Evolutionary conservation across 2,888 invertebrate genomes (phyloP), one percentile per base, ranked within the genome.

Genomic region (Aspidiotus rigidus): DNA sequence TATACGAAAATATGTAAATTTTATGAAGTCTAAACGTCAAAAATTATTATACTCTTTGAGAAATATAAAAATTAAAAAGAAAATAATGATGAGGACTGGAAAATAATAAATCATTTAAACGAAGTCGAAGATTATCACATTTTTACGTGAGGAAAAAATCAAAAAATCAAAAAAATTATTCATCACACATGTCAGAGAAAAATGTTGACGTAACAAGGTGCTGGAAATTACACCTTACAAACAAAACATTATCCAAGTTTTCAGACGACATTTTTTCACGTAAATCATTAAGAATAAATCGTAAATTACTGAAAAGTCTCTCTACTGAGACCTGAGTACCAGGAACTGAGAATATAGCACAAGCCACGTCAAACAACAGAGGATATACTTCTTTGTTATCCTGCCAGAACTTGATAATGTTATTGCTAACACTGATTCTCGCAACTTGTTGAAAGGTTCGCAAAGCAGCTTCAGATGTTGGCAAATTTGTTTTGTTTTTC

Each of bases 321-420:
- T 49, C 49, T 49, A 49, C 49, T n/a, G 49, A 49, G 6, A 49
- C 49, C 49, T 49, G 49, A 49, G 49, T 49, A 3, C 2, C 49
- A 49, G 49, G 49, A 49, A 49, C 49, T 49, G 49, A 49, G n/a
- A 2, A 49, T 49, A 49, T 49, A 11, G n/a, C 49, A n/a, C 49
- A n/a, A 6, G 64, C 54, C 9, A 64, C 49, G 9, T 16, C 15
- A 40, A 64, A 17, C 15, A 64, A 41, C n/a, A 57, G 57, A 2
- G 64, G 64, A 13, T 57, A 59, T 16, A 11, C 39, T 10, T 10
- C 0, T 59, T 49, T 28, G 39, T 64, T 59, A 2, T 8, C 39
- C 28, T 64, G 39, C 64, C 61, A 70, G 5, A n/a, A 70, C 41
- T 64, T 53, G 39, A 64, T 39, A 17, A 69, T 55, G n/a, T 17